A percentile compares a stretch with the other conserved stretches of the same genome.
Conservation (phyloP, 1,140 invertebrate species). For the Bombyx mandarina region DNA sequence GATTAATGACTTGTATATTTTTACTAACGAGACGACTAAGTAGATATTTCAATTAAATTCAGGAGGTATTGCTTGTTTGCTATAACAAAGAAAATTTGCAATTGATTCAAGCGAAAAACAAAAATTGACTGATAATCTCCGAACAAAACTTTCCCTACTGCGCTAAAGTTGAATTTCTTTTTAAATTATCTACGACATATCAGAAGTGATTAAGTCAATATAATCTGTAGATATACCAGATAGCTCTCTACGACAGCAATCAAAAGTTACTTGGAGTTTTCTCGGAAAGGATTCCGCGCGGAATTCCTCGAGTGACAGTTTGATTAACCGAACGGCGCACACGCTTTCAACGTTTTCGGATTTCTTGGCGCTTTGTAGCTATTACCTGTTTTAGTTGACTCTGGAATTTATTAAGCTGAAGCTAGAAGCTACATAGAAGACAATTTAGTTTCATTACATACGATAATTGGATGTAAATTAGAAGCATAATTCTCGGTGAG, state of each 20-base stretch:
- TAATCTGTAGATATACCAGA: conserved; percentile 54
- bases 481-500: too few relatives aligned
- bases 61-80: too few relatives aligned
- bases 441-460: too few relatives aligned
- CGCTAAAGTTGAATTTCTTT: background rate
- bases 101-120: too few relatives aligned
- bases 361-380: conserved; percentile 50
- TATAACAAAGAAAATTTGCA: too few relatives aligned
- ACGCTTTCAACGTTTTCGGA: conserved; percentile 53
- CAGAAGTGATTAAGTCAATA: conserved; percentile 42
- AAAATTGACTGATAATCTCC: too few relatives aligned
- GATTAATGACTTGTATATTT: too few relatives aligned
- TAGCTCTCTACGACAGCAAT: conserved; percentile 58
- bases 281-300: conserved; percentile 56
- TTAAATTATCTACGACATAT: conserved; percentile 7
- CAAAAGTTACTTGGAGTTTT: conserved; percentile 66
- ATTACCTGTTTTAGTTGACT: conserved; percentile 37
- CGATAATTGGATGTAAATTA: too few relatives aligned
- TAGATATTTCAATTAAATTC: too few relatives aligned
- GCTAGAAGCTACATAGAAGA: too few relatives aligned
- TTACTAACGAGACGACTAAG: too few relatives aligned
- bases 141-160: too few relatives aligned
- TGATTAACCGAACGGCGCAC: conserved; percentile 66
- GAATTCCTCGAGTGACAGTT: conserved; percentile 70
- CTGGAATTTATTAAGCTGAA: conserved; percentile 28